Evolutionary conservation across 2,888 invertebrate species (phyloP).

Genomic region (Bombylius major): DNA sequence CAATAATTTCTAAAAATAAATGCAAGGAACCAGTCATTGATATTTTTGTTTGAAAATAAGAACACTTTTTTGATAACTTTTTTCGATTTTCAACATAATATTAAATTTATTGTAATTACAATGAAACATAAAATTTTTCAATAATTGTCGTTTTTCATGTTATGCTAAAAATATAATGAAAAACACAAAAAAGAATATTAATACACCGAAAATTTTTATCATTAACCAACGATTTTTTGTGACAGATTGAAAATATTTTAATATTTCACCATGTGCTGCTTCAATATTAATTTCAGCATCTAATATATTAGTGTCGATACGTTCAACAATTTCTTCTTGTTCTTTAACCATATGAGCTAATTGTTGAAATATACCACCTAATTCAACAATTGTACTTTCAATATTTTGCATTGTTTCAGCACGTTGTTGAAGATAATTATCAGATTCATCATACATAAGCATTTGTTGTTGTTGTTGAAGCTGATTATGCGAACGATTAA

Average conservation of each 20-base stretch:
- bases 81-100: too few species aligned
- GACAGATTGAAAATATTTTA: conserved; percentile 95
- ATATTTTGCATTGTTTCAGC: conserved; percentile 99
- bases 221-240: conserved; percentile 97
- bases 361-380: conserved; percentile 97
- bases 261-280: conserved; percentile 91
- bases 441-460: conserved; percentile 71
- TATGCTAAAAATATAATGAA: conserved; percentile 95
- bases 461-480: conserved; percentile 46
- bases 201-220: conserved; percentile 97
- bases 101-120: too few species aligned
- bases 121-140: too few species aligned
- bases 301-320: conserved; percentile 95
- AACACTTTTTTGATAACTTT: too few species aligned
- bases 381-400: conserved; percentile 95
- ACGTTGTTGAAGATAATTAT: conserved; percentile 80
- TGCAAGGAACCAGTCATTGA: too few species aligned
- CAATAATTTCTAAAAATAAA: too few species aligned
- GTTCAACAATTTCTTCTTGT: conserved; percentile 87
- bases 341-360: conserved; percentile 80
- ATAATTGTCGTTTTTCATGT: conserved; percentile 13
- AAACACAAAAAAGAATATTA: conserved; percentile 98
- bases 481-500: conserved; percentile 24
- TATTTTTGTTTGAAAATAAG: too few species aligned
- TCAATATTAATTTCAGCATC: conserved; percentile 94